Evolutionary conservation across 2,113 vertebrate species (phyloP).

Genomic region (Chroicocephalus ridibundus): DNA sequence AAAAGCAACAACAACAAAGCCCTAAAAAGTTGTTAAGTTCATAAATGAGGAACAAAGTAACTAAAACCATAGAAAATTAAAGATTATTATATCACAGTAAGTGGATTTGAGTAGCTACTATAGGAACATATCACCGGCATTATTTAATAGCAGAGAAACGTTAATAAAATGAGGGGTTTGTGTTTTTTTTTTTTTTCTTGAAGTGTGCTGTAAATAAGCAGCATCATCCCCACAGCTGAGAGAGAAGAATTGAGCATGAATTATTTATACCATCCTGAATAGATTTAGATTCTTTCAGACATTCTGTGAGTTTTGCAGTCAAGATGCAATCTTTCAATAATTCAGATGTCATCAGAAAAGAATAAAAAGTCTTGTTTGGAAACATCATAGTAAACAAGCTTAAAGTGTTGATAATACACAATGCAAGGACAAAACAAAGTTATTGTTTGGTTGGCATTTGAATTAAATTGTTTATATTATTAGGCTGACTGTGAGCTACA

Average conservation of each 20-base stretch:
- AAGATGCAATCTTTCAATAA: slow-evolving; percentile 65
- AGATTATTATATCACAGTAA: background rate
- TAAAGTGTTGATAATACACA: slow-evolving; percentile 13
- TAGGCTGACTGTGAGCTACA: background rate
- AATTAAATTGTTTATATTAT: slow-evolving; percentile 19
- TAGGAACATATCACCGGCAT: background rate
- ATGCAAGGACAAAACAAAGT: slow-evolving; percentile 30
- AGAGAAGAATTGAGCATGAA: slow-evolving; percentile 39
- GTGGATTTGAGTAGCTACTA: background rate
- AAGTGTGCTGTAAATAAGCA: slow-evolving; percentile 45
- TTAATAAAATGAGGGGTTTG: slow-evolving; percentile 1
- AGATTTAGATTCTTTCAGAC: slow-evolving; percentile 57
- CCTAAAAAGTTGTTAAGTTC: background rate
- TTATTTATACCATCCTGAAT: slow-evolving; percentile 58
- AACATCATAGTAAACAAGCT: slow-evolving; percentile 40
- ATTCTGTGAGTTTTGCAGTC: slow-evolving; percentile 54
- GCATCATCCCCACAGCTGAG: slow-evolving; percentile 5
- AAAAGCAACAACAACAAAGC: background rate
- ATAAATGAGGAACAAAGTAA: background rate
- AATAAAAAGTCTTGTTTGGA: slow-evolving; percentile 19
- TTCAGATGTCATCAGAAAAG: slow-evolving; percentile 62
- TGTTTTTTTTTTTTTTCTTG: background rate
- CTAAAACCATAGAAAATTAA: background rate
- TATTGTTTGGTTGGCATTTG: slow-evolving; percentile 5
- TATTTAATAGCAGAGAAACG: background rate